Conservation (phyloP, 2,888 invertebrate genomes). For the Bursaphelenchus okinawaensis region DNA sequence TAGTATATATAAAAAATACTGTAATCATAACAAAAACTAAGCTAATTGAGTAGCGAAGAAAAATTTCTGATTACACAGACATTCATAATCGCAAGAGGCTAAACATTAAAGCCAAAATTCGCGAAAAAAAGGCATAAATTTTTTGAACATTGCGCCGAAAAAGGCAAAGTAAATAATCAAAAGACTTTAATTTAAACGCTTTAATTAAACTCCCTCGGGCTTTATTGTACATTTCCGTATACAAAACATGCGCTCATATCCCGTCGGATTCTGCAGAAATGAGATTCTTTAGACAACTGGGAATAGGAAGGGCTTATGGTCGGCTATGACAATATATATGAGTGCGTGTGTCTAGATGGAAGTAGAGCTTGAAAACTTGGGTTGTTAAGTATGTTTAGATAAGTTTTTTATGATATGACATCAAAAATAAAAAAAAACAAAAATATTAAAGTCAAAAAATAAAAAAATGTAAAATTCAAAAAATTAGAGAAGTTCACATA, state of each 20-base stretch:
- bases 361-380: neutral
- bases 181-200: neutral
- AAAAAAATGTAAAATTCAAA: too few relatives aligned
- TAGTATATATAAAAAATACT: too few relatives aligned
- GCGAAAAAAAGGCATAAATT: neutral
- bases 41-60: too few relatives aligned
- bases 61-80: too few relatives aligned
- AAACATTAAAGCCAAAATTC: neutral
- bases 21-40: too few relatives aligned
- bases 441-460: too few relatives aligned
- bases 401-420: too few relatives aligned
- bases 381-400: too few relatives aligned
- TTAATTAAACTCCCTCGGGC: neutral
- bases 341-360: neutral
- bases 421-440: too few relatives aligned
- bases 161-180: neutral
- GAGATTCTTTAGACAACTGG: neutral
- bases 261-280: neutral
- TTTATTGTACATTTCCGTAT: neutral
- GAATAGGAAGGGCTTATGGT: too few relatives aligned
- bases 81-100: neutral
- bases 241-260: neutral
- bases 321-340: too few relatives aligned
- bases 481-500: too few relatives aligned
- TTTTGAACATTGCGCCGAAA: neutral